A percentile compares a stretch with the other conserved stretches of the same genome.
phyloP scores from a whole-genome alignment of 1,140 invertebrate genomes.

The Meloidogyne chitwoodi region DNA sequence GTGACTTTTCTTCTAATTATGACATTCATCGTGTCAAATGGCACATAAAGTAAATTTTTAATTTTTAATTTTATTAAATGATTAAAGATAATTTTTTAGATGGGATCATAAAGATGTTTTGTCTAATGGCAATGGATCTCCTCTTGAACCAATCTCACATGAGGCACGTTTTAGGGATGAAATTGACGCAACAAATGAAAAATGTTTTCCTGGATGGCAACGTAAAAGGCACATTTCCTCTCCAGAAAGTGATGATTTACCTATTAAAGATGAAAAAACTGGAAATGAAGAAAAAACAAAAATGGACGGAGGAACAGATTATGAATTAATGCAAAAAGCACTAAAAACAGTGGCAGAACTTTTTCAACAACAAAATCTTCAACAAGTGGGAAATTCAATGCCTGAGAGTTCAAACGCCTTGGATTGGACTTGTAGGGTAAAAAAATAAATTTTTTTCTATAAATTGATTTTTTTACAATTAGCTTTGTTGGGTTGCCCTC shows the following conservation, averaged over 20 bases:
- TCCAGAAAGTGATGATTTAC: constrained; percentile 8
- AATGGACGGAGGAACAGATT: not conserved
- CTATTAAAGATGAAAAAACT: not conserved
- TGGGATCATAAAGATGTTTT: constrained; percentile 20
- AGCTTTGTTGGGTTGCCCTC: constrained; percentile 46
- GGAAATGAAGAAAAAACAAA: not conserved
- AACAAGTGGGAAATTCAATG: not conserved
- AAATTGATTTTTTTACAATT: constrained; percentile 11
- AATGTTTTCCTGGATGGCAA: constrained; percentile 51
- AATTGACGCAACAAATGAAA: constrained; percentile 50
- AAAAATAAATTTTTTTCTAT: not conserved
- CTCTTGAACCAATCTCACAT: constrained; percentile 48
- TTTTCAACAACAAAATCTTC: not conserved
- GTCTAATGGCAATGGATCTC: not conserved
- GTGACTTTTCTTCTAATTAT: constrained; percentile 48
- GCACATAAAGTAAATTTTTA: constrained; percentile 46
- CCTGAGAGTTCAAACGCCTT: constrained; percentile 11
- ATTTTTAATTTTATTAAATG: not conserved
- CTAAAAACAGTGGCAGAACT: constrained; percentile 4
- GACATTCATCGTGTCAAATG: constrained; percentile 52
- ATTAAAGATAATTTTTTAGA: constrained; percentile 15
- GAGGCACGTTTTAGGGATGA: constrained; percentile 42
- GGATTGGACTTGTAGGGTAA: constrained; percentile 39
- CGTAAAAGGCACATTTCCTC: constrained; percentile 22
- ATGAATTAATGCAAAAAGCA: not conserved